A percentile compares a stretch with the other conserved stretches of the same genome.
phyloP scores from a whole-genome alignment of 2,113 vertebrate species.

The Verasper variegatus region DNA sequence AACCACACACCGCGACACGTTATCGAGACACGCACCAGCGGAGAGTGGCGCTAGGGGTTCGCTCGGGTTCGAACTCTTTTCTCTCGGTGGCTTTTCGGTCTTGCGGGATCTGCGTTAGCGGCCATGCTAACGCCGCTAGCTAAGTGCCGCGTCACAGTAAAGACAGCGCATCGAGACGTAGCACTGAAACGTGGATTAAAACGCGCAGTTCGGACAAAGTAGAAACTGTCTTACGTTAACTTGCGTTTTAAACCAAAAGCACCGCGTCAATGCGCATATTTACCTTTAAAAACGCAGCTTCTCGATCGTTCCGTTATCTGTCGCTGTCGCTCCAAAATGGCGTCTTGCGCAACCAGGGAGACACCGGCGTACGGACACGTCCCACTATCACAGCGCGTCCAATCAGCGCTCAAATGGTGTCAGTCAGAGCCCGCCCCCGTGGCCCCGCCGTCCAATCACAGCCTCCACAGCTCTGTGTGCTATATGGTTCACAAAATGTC shows the following conservation, averaged over 20 bases:
- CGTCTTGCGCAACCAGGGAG: slow-evolving; percentile 80
- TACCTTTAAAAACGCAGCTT: slow-evolving; percentile 77
- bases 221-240: accelerated
- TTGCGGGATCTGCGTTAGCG: slow-evolving; percentile 19
- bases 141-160: slow-evolving; percentile 79
- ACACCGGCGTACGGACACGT: slow-evolving; percentile 71
- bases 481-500: slow-evolving; percentile 72
- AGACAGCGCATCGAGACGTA: slow-evolving; percentile 53
- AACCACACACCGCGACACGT: neutral
- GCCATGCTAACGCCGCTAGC: slow-evolving; percentile 40
- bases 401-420: slow-evolving; percentile 59
- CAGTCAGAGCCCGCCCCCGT: slow-evolving; percentile 13
- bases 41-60: neutral
- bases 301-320: slow-evolving; percentile 76
- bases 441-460: slow-evolving; percentile 32
- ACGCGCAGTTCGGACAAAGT: neutral
- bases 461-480: neutral
- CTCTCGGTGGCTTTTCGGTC: neutral
- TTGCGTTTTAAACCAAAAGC: neutral
- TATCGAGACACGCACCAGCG: too few species aligned
- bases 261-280: neutral
- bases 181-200: slow-evolving; percentile 1
- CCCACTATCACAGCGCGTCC: slow-evolving; percentile 60
- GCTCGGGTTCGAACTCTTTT: too few species aligned
- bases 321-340: slow-evolving; percentile 84